Evolutionary conservation across 2,797 vertebrate genomes (phyloP).

Genomic region (Pitangus sulphuratus): DNA sequence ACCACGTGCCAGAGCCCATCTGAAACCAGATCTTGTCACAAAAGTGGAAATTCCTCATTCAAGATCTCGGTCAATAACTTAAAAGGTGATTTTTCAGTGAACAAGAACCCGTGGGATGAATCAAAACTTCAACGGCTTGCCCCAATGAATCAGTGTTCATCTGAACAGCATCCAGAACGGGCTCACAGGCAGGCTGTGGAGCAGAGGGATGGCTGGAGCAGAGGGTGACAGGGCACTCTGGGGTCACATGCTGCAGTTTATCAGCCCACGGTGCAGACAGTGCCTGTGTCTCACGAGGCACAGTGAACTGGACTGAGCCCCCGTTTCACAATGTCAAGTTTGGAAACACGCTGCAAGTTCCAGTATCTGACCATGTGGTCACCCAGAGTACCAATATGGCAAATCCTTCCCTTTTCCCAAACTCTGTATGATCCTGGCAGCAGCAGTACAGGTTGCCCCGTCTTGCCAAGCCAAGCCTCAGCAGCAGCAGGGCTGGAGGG

Average conservation of each 20-base stretch:
- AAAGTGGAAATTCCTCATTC: background rate
- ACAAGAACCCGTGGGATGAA: background rate
- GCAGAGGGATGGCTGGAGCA: background rate
- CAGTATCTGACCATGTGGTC: background rate
- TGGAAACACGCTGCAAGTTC: background rate
- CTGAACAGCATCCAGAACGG: background rate
- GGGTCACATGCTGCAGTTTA: background rate
- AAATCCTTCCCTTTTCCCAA: background rate
- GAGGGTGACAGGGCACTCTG: fast-evolving
- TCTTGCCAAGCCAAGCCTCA: background rate
- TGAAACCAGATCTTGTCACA: background rate
- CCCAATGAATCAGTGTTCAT: background rate
- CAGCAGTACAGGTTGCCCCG: background rate
- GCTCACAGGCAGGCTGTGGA: background rate
- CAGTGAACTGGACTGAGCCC: background rate
- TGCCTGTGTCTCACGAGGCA: background rate
- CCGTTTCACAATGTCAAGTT: background rate
- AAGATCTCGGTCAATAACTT: background rate
- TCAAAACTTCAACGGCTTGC: background rate
- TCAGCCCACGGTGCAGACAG: background rate
- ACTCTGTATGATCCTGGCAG: fast-evolving
- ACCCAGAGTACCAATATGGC: background rate
- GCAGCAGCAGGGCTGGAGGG: background rate
- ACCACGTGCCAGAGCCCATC: background rate
- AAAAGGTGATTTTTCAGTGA: background rate